These are phyloP conservation scores for Leuciscus idus DNA, from an alignment of 2,113 vertebrate genomes.

Conservation along the genomic window DNA sequence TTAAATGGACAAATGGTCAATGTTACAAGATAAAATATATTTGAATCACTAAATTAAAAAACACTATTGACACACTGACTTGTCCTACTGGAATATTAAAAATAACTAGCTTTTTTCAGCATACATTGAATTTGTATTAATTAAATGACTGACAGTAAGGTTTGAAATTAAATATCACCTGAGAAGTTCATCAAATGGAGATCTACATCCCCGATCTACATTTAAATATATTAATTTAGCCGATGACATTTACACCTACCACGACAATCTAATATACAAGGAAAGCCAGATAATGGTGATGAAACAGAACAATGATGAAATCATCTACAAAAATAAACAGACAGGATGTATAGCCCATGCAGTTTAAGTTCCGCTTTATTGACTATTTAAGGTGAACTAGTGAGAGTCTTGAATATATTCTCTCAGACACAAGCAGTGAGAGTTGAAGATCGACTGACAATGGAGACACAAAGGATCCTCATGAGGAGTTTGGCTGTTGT, in stretches of 20 bases:
- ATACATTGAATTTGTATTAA: background rate
- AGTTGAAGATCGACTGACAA: background rate
- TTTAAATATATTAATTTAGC: background rate
- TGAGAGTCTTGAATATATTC: background rate
- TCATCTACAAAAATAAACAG: no score
- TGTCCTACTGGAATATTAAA: background rate
- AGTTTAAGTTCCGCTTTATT: no score
- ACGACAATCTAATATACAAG: background rate
- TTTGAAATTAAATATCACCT: background rate
- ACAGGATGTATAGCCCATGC: no score
- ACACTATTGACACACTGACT: background rate
- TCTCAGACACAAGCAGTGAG: background rate
- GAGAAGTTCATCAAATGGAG: background rate
- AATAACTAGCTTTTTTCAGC: background rate
- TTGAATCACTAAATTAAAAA: background rate
- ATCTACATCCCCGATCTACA: background rate
- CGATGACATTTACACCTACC: background rate
- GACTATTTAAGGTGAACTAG: no score
- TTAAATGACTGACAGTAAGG: background rate
- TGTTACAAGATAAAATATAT: background rate
- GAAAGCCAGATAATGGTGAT: background rate
- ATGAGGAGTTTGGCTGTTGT: constrained; percentile 23
- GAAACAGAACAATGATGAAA: background rate
- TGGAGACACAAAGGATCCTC: background rate
- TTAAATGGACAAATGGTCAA: background rate